Evolutionary conservation across 2,888 invertebrate genomes (phyloP).

Genomic region (Cerceris ruficornis): DNA sequence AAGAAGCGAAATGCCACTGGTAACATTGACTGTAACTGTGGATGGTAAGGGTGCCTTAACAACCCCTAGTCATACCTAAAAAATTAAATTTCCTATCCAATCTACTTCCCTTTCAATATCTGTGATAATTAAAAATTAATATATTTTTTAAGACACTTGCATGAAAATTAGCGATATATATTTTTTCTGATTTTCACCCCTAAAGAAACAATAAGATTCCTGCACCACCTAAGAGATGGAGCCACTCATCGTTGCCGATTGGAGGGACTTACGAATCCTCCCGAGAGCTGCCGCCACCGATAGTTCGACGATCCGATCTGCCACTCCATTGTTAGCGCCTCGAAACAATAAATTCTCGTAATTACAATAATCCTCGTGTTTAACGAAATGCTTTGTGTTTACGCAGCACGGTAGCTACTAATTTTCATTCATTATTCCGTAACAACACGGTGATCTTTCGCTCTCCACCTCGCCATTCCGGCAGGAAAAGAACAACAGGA

Average conservation of each 20-base stretch:
- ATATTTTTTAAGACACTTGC: no score
- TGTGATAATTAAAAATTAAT: no score
- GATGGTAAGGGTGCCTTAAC: no score
- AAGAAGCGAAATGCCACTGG: no score
- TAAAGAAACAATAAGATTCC: not conserved
- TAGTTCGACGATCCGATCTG: not conserved
- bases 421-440: constrained; percentile 74
- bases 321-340: constrained; percentile 29
- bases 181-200: not conserved
- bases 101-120: no score
- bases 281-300: constrained; percentile 57
- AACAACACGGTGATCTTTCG: constrained; percentile 58
- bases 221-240: not conserved
- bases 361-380: constrained; percentile 78
- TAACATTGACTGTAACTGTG: no score
- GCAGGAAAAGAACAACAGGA: constrained; percentile 35
- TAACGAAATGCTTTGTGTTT: constrained; percentile 71
- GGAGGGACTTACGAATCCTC: not conserved
- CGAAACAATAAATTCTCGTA: constrained; percentile 77
- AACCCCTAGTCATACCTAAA: no score
- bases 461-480: constrained; percentile 67
- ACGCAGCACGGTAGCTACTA: constrained; percentile 61
- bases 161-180: not conserved
- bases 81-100: no score
- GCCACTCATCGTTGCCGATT: not conserved